phyloP scores from a whole-genome alignment of 2,888 invertebrate species.

The Stenodema calcarata region DNA sequence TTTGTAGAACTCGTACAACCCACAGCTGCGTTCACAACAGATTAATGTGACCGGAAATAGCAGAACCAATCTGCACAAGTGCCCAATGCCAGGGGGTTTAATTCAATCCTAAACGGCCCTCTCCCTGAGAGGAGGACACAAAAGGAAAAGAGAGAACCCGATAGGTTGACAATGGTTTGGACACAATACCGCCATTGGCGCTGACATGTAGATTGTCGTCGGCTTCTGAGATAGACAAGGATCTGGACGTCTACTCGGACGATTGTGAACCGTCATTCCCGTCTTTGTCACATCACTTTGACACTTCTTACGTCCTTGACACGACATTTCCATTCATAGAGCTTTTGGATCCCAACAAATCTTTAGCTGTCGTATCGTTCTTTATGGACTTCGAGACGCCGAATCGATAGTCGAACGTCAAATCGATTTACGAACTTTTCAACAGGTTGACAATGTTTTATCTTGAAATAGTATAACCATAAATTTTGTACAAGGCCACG shows the following conservation, averaged over 20 bases:
- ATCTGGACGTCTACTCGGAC: neutral
- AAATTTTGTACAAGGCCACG: neutral
- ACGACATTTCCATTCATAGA: neutral
- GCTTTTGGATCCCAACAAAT: no score
- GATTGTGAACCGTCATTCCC: neutral
- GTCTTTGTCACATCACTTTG: neutral
- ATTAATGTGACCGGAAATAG: neutral
- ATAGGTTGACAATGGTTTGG: slow-evolving; percentile 25
- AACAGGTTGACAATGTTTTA: no score
- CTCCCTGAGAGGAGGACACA: neutral
- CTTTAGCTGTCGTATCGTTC: no score
- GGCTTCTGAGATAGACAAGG: neutral
- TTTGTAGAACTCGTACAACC: no score
- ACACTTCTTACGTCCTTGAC: neutral
- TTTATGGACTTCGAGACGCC: no score
- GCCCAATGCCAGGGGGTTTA: neutral
- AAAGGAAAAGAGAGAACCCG: neutral
- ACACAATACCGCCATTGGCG: neutral
- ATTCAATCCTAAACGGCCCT: slow-evolving; percentile 6
- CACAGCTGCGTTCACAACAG: neutral
- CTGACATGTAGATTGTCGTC: slow-evolving; percentile 14
- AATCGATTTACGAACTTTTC: no score
- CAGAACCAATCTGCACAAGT: neutral
- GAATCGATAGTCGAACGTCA: no score
- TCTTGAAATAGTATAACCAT: no score